Evolutionary conservation across 2,888 invertebrate species (phyloP), one percentile per base, ranked within the genome.

Genomic region (Napeogenes sylphis): DNA sequence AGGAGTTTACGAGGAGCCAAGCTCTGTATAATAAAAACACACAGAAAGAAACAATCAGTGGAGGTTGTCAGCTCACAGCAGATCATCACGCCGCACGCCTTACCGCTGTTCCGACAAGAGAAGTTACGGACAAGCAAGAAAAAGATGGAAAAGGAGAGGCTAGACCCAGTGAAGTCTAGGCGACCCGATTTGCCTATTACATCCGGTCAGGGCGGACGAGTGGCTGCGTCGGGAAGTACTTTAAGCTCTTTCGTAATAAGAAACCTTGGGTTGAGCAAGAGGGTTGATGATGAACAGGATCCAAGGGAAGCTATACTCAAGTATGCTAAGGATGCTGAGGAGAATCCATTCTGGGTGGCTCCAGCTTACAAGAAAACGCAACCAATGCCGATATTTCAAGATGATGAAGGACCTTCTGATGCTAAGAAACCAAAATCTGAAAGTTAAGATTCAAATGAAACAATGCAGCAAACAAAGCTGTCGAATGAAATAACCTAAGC

Each of bases 331-430:
- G 98, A 97, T 2, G 99, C 98, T 0, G 98, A 93, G 57, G 97
- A 98, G 78, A 97, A 99, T 91, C 99, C 99, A 0, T 98, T 97
- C 79, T 99, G 98, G 98, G 96, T 98, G 46, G 94, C 97, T 0
- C 98, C 97, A 0, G 98, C 98, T 0, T 98, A 98, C 76, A 93
- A 94, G 57, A 95, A 94, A 75, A 98, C 97, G 0, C 98, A 98
- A 74, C 98, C 98, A 0, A 93, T 93, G 71, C 92, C 95, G 0
- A 95, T 98, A 65, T 96, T 97, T 75, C 94, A 94, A 63, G 83
- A 84, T 0, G 85, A 87, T 6, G 92, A 91, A 13, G 92, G 91
- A 0, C 91, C 92, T 0, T 84, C 92, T 2, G 88, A 86, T 72
- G 69, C 89, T 5, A 93, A 93, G 68, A 92, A 92, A 69, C 77